phyloP scores from a whole-genome alignment of 2,797 vertebrate species.

The Oryzias dopingdopingensis region DNA sequence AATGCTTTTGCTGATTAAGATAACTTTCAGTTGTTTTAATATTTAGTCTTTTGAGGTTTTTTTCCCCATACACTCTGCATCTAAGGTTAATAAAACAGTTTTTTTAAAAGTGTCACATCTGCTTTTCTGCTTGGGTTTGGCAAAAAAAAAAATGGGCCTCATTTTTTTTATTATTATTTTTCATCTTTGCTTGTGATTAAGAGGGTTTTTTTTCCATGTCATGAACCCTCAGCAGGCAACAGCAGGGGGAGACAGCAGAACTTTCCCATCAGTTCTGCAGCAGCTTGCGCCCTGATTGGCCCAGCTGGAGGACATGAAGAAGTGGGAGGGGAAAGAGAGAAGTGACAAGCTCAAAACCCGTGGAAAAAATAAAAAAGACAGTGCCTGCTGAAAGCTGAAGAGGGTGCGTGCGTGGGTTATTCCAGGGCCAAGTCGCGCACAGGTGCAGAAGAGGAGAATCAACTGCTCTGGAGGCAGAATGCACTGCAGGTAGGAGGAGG shows the following conservation, averaged over 20 bases:
- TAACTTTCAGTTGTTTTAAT: too few species aligned
- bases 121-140: too few species aligned
- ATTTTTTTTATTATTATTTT: too few species aligned
- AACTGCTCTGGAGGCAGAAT: slow-evolving; percentile 42
- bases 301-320: slow-evolving; percentile 9
- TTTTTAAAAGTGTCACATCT: too few species aligned
- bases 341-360: slow-evolving; percentile 31
- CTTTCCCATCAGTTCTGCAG: slow-evolving; percentile 48
- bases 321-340: slow-evolving; percentile 13
- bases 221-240: background rate
- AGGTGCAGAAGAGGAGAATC: slow-evolving; percentile 22
- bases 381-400: background rate
- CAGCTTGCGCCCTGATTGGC: slow-evolving; percentile 55
- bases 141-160: too few species aligned
- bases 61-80: too few species aligned
- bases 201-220: background rate
- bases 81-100: too few species aligned
- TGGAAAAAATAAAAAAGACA: background rate
- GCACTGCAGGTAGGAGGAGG: slow-evolving; percentile 66
- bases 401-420: slow-evolving; percentile 16
- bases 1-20: too few species aligned
- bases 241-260: slow-evolving; percentile 12
- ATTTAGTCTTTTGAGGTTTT: too few species aligned
- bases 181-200: too few species aligned
- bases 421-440: slow-evolving; percentile 12